Percentiles rank a stretch among this genome's conserved stretches.
Evolutionary conservation across 1,140 invertebrate species (phyloP).

Genomic region (Rhagoletis zephyria): DNA sequence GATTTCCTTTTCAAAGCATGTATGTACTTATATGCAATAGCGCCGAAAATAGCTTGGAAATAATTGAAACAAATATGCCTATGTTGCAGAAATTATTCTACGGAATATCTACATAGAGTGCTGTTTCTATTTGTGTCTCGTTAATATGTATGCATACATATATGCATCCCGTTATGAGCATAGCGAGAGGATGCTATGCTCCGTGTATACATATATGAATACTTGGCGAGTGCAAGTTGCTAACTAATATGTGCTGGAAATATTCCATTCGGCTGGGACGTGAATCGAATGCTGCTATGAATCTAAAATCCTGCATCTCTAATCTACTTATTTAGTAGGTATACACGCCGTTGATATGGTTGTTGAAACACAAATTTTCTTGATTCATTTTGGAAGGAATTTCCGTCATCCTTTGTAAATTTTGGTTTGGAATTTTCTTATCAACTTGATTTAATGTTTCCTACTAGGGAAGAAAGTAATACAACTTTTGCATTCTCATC

Average conservation of each 20-base stretch:
- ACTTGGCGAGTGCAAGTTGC: not conserved
- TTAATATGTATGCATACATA: not conserved
- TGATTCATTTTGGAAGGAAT: no score
- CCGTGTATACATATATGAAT: not conserved
- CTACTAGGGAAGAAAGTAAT: no score
- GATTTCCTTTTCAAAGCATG: not conserved
- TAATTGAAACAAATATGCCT: not conserved
- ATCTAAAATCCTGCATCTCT: conserved; percentile 22
- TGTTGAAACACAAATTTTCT: no score
- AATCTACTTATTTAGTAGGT: conserved; percentile 19
- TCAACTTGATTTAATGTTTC: no score
- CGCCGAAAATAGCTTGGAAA: not conserved
- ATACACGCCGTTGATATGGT: not conserved
- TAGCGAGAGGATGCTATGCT: not conserved
- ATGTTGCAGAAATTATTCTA: not conserved
- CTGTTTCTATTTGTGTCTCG: not conserved
- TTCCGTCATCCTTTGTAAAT: no score
- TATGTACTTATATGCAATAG: not conserved
- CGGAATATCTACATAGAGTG: not conserved
- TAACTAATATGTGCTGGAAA: conserved; percentile 37
- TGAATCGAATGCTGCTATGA: not conserved
- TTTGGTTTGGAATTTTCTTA: no score
- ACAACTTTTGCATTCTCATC: no score
- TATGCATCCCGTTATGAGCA: not conserved
- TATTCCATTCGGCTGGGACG: not conserved